These are phyloP conservation scores for Illadopsis cleaveri DNA, from an alignment of 2,113 vertebrate species.

Conservation along the genomic window DNA sequence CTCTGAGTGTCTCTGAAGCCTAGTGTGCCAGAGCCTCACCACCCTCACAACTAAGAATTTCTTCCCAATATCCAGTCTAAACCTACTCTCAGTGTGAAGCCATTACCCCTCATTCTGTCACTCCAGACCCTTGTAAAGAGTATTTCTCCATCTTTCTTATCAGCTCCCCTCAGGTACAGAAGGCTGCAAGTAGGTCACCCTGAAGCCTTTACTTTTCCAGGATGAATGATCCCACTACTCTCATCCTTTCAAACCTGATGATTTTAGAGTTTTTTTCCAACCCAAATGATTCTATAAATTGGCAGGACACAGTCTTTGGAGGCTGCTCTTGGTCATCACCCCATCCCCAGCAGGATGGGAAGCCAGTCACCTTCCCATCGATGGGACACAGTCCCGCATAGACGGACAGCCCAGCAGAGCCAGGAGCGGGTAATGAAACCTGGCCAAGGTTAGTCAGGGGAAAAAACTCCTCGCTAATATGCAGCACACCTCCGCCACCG, in stretches of 20 bases:
- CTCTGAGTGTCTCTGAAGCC: too few species aligned
- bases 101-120: neutral
- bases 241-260: neutral
- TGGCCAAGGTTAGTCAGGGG: slow-evolving; percentile 51
- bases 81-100: neutral
- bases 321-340: neutral
- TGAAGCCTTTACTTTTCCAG: neutral
- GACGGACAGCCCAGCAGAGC: neutral
- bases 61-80: neutral
- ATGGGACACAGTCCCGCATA: accelerated
- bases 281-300: neutral
- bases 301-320: neutral
- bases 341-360: neutral
- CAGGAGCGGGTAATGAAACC: neutral
- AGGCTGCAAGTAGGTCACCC: neutral
- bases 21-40: neutral
- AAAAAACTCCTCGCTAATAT: slow-evolving; percentile 44
- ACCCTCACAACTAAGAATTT: neutral
- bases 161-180: neutral
- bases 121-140: neutral
- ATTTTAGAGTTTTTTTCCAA: neutral
- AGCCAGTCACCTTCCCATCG: neutral
- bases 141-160: neutral
- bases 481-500: slow-evolving; percentile 18
- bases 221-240: neutral